These are phyloP conservation scores for Podarcis siculus DNA, from an alignment of 2,797 vertebrate species.

Conservation along the genomic window DNA sequence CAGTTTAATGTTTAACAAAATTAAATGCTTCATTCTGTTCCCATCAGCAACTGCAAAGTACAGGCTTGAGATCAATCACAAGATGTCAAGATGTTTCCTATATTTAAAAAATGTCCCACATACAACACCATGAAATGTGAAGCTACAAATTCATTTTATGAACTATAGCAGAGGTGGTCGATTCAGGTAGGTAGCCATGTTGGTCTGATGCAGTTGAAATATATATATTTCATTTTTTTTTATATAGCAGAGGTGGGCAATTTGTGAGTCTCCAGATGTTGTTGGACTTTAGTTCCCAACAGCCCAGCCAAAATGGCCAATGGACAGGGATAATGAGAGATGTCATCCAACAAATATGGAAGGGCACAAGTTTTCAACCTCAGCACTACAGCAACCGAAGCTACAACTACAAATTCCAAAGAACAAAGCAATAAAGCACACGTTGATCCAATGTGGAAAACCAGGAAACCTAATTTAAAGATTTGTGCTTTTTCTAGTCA, in stretches of 20 bases:
- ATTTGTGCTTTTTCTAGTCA: not conserved
- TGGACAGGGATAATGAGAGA: too few species aligned
- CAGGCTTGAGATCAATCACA: not conserved
- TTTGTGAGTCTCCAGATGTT: too few species aligned
- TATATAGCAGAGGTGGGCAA: too few species aligned
- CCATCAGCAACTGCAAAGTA: not conserved
- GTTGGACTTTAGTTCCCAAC: too few species aligned
- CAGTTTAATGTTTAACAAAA: not conserved
- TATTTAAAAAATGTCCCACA: not conserved
- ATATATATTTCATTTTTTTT: too few species aligned
- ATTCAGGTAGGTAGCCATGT: too few species aligned
- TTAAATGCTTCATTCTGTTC: not conserved
- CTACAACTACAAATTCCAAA: conserved; percentile 1
- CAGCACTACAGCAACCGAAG: not conserved
- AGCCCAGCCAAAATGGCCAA: too few species aligned
- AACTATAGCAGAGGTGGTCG: too few species aligned
- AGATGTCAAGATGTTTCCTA: not conserved
- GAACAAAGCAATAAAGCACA: not conserved
- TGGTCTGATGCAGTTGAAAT: too few species aligned
- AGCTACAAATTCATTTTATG: not conserved
- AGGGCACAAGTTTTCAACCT: too few species aligned
- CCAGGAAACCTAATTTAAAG: not conserved
- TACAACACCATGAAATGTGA: not conserved
- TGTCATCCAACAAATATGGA: too few species aligned
- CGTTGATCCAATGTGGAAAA: not conserved